Evolutionary conservation across 2,113 vertebrate species (phyloP), one percentile per base, ranked within the genome.

Genomic region (Istiophorus platypterus): DNA sequence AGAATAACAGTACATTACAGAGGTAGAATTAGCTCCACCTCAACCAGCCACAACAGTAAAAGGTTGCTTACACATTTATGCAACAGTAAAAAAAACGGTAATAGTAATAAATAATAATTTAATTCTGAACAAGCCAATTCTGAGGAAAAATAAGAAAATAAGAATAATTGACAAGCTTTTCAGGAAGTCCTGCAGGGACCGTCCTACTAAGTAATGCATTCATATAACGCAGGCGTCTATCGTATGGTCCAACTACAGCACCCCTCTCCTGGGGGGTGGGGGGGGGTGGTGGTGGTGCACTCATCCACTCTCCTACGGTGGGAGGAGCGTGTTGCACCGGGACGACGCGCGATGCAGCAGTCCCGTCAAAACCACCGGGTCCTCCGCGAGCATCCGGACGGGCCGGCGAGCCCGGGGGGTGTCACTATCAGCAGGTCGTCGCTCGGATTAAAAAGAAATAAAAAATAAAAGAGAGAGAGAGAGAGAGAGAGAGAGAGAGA

Each of bases 281-380:
- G n/a, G n/a, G 34, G 73, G 85, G 87, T 85, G 68, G 69, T 49
- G 27, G 56, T 61, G 86, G 64, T 71, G 87, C 85, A 79, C 85
- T 67, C 47, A 59, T 77, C 72, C 82, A 72, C 76, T 57, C 69
- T 72, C 70, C 15, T 58, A 4, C 52, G 52, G 85, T 86, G 87
- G 93, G 92, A 89, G 93, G 92, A 89, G 93, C 92, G 54, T 90
- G 56, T 80, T 77, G 70, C 82, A 29, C 57, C 31, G 84, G 88
- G 89, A 91, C 85, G 78, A 39, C 5, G 79, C 81, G n/a, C 67
- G 80, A 73, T 86, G 87, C 92, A 82, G 86, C 85, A 91, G 85
- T 76, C 82, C 87, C 65, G 27, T 89, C 79, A 67, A 82, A 87
- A 85, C 57, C 82, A 63, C 31, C 75, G 24, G 66, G 75, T 90